These are phyloP conservation scores for Calypte anna DNA, from an alignment of 2,113 vertebrate species.

Conservation along the genomic window DNA sequence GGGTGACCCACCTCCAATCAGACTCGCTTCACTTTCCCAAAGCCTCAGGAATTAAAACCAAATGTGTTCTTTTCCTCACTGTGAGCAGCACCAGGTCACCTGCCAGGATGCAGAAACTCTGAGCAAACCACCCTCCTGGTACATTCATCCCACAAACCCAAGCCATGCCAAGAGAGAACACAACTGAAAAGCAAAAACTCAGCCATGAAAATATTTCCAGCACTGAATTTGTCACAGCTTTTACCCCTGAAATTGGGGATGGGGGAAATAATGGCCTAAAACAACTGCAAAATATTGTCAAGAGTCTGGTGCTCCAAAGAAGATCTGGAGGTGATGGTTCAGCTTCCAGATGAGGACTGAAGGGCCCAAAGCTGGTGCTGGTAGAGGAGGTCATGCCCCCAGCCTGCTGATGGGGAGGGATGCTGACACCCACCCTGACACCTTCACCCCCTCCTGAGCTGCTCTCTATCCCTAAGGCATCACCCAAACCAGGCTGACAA, in stretches of 20 bases:
- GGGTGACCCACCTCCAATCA: not conserved
- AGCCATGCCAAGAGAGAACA: not conserved
- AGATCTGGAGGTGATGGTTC: fast-evolving
- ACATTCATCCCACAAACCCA: not conserved
- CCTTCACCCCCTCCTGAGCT: not conserved
- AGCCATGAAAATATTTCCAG: not conserved
- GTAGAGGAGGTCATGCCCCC: not conserved
- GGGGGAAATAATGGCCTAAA: not conserved
- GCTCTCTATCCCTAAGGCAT: not conserved
- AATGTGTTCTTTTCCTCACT: not conserved
- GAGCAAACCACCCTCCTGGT: not conserved
- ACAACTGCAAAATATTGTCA: not conserved
- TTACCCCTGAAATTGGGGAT: not conserved
- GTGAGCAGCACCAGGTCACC: not conserved
- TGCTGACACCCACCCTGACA: not conserved
- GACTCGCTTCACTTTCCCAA: not conserved
- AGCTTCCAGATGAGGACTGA: not conserved
- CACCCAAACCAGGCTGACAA: not conserved
- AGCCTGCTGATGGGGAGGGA: too few species aligned
- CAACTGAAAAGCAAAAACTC: not conserved
- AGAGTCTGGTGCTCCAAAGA: not conserved
- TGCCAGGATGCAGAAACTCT: not conserved
- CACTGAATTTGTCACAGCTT: fast-evolving
- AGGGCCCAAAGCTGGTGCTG: not conserved
- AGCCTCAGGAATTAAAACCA: not conserved